Conservation (phyloP, 2,888 invertebrate species). For the Tubulanus polymorphus region DNA sequence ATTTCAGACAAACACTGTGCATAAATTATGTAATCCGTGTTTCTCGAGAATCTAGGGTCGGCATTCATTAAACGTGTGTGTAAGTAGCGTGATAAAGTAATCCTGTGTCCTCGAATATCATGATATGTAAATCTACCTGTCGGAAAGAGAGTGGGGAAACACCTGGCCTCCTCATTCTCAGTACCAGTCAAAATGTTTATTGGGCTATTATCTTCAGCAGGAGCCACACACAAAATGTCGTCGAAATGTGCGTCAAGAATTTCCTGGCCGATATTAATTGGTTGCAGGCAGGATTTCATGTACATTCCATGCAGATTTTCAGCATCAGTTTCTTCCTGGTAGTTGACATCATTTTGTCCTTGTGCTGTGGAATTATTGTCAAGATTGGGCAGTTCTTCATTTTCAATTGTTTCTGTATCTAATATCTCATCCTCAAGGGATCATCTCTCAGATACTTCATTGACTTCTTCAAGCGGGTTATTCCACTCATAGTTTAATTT, state of each 20-base stretch:
- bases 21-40: conserved; percentile 2
- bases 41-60: conserved; percentile 11
- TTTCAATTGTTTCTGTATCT: too few relatives aligned
- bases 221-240: not conserved
- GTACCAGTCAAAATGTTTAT: not conserved
- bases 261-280: not conserved
- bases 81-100: not conserved
- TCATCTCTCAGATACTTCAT: too few relatives aligned
- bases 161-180: not conserved
- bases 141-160: conserved; percentile 1
- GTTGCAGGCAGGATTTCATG: conserved; percentile 1
- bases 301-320: too few relatives aligned
- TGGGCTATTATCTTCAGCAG: conserved; percentile 1
- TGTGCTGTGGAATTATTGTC: too few relatives aligned
- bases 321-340: too few relatives aligned
- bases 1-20: conserved; percentile 3
- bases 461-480: too few relatives aligned
- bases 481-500: too few relatives aligned
- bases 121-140: not conserved
- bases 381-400: too few relatives aligned
- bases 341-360: too few relatives aligned
- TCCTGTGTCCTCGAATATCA: not conserved
- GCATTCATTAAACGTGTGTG: conserved; percentile 1
- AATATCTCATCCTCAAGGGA: too few relatives aligned
- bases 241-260: not conserved